Conservation (phyloP, 2,888 invertebrate genomes). For the Molanna angustata region DNA sequence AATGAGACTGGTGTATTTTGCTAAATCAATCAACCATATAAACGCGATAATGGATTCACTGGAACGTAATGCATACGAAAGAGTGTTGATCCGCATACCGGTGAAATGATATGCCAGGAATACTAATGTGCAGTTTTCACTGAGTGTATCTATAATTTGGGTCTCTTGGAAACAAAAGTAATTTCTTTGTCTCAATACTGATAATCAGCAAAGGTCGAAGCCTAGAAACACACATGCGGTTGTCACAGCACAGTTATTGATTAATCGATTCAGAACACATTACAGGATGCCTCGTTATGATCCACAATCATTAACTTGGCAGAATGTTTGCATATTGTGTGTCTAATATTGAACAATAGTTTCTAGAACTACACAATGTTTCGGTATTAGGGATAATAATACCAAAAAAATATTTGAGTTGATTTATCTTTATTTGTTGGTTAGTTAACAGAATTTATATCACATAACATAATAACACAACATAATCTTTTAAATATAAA, state of each 20-base stretch:
- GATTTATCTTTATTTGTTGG: too few relatives aligned
- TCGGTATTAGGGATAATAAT: too few relatives aligned
- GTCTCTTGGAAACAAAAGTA: conserved; percentile 7
- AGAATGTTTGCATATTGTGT: too few relatives aligned
- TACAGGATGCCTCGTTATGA: conserved; percentile 4
- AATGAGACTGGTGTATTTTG: conserved; percentile 4
- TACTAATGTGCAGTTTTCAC: conserved; percentile 24
- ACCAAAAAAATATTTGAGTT: too few relatives aligned
- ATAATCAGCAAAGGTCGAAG: conserved; percentile 19
- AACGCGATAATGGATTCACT: conserved; percentile 18
- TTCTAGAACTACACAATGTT: too few relatives aligned
- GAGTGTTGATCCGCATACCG: conserved; percentile 18
- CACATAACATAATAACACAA: too few relatives aligned
- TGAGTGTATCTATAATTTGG: conserved; percentile 15
- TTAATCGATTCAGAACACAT: conserved; percentile 15
- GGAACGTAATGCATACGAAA: conserved; percentile 14
- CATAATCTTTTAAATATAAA: too few relatives aligned
- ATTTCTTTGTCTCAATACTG: conserved; percentile 10
- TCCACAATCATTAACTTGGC: too few relatives aligned
- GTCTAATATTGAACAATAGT: too few relatives aligned
- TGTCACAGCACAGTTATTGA: conserved; percentile 11
- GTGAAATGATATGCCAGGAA: conserved; percentile 15
- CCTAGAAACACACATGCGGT: conserved; percentile 21
- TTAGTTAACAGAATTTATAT: too few relatives aligned
- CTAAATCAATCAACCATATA: conserved; percentile 21